phyloP scores from a whole-genome alignment of 2,113 vertebrate genomes.

The Triplophysa siluroides region DNA sequence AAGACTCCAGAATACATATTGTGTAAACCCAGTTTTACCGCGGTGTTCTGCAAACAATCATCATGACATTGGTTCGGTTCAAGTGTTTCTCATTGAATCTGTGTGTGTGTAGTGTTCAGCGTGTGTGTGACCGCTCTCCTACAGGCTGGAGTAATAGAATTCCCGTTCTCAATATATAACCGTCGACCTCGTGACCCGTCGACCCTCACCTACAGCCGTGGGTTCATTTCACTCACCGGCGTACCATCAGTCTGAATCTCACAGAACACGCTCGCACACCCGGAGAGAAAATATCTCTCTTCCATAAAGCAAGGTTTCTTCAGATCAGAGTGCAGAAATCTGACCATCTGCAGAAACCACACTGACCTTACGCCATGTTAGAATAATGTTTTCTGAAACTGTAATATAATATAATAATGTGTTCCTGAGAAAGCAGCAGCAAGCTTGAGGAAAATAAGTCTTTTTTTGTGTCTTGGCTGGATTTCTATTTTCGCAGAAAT shows the following conservation, averaged over 20 bases:
- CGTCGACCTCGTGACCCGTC: background rate
- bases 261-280: background rate
- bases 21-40: too few relatives aligned
- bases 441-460: background rate
- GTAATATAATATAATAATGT: background rate
- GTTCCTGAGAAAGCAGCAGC: background rate
- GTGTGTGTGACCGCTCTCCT: background rate
- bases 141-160: constrained; percentile 3
- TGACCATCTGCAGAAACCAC: background rate
- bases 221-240: constrained; percentile 17
- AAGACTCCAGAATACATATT: too few relatives aligned
- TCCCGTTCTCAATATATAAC: background rate
- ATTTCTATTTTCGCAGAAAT: too few relatives aligned
- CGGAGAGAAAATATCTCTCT: background rate
- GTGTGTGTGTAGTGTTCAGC: background rate
- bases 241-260: background rate
- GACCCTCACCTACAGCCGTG: background rate
- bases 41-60: too few relatives aligned
- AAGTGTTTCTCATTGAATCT: too few relatives aligned
- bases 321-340: background rate
- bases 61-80: background rate
- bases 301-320: constrained; percentile 13
- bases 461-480: background rate
- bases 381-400: background rate
- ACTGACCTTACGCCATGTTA: background rate